Evolutionary conservation across 2,113 vertebrate species (phyloP).

Genomic region (Nycticorax nycticorax): DNA sequence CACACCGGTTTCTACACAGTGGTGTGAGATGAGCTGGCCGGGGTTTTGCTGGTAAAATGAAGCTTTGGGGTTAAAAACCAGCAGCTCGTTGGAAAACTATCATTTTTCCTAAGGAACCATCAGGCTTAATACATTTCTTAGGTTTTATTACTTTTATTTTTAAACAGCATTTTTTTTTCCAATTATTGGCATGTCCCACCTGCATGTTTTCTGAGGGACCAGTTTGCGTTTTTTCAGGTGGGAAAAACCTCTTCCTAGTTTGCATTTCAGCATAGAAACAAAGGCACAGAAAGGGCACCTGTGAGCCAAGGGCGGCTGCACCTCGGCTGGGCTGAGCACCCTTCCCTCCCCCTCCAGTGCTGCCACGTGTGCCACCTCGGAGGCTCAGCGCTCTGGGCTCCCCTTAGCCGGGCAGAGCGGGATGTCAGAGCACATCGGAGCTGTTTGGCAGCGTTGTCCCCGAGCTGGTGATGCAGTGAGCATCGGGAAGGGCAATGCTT

Average conservation of each 20-base stretch:
- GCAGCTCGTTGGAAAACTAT: neutral
- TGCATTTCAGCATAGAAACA: fast-evolving
- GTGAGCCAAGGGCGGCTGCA: fast-evolving
- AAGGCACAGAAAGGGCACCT: fast-evolving
- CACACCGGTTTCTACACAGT: neutral
- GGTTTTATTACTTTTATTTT: neutral
- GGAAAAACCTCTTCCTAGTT: neutral
- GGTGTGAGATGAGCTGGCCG: fast-evolving
- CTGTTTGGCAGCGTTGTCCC: fast-evolving
- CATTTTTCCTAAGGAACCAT: fast-evolving
- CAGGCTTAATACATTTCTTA: neutral
- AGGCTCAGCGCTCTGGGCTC: fast-evolving
- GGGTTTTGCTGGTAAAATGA: neutral
- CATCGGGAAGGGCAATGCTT: neutral
- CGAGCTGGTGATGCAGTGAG: neutral
- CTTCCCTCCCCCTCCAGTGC: neutral
- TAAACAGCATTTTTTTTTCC: neutral
- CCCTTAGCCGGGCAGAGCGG: fast-evolving
- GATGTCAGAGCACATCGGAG: fast-evolving
- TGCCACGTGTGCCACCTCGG: fast-evolving
- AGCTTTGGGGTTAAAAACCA: neutral
- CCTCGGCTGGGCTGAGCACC: neutral
- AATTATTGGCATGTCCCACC: neutral
- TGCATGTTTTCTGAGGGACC: neutral
- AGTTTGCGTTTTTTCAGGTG: neutral